These are phyloP conservation scores for Lagopus muta DNA, from an alignment of 2,113 vertebrate genomes.

Conservation along the genomic window DNA sequence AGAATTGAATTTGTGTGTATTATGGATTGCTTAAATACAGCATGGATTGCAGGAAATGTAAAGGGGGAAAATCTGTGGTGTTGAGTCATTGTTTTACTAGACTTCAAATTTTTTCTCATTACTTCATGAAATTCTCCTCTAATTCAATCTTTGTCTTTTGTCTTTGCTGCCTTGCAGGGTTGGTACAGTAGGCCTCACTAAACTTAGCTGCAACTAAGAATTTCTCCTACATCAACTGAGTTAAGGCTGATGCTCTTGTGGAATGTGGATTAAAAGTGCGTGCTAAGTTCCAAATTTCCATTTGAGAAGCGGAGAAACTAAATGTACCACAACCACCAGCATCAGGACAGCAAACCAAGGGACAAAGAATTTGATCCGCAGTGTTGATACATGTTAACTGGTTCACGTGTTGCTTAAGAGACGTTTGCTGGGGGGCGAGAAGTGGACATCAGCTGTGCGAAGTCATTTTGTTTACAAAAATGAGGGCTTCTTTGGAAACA, in stretches of 20 bases:
- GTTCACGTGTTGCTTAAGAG: slow-evolving; percentile 77
- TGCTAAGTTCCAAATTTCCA: slow-evolving; percentile 84
- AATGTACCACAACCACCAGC: slow-evolving; percentile 87
- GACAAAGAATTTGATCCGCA: slow-evolving; percentile 85
- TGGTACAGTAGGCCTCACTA: slow-evolving; percentile 91
- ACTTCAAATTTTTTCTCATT: slow-evolving; percentile 79
- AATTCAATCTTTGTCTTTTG: slow-evolving; percentile 90
- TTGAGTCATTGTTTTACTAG: slow-evolving; percentile 76
- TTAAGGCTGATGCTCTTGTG: slow-evolving; percentile 90
- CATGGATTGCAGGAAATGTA: slow-evolving; percentile 6
- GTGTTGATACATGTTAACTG: slow-evolving; percentile 79
- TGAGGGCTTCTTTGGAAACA: slow-evolving; percentile 89
- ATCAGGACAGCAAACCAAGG: slow-evolving; percentile 95
- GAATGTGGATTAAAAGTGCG: slow-evolving; percentile 87
- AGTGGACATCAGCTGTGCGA: slow-evolving; percentile 68
- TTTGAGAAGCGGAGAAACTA: slow-evolving; percentile 85
- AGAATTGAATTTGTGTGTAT: slow-evolving; percentile 5
- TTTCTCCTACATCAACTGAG: slow-evolving; percentile 88
- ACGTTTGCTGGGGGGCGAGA: slow-evolving; percentile 78
- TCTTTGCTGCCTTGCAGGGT: slow-evolving; percentile 99
- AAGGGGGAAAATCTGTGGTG: slow-evolving; percentile 67
- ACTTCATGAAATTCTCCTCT: slow-evolving; percentile 80
- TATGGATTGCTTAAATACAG: slow-evolving; percentile 35
- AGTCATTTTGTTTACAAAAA: slow-evolving; percentile 77
- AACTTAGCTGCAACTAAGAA: slow-evolving; percentile 89